Evolutionary conservation across 64 coral and sea anemone species (phyloP).

Genomic region (Hydrozoanthus tunicans): DNA sequence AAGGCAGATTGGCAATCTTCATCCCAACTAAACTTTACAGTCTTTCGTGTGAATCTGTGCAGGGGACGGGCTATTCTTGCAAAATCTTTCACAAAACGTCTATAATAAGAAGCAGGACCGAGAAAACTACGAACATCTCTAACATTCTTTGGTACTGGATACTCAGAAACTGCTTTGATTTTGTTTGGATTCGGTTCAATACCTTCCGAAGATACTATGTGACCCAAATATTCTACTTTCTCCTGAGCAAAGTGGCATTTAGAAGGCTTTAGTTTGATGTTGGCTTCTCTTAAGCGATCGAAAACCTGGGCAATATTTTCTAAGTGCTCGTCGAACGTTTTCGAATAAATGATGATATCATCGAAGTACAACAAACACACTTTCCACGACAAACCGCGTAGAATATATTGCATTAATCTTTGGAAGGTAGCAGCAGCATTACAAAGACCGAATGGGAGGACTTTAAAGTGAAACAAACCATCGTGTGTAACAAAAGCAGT

Average conservation of each 20-base stretch:
- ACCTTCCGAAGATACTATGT: background rate
- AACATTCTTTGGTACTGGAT: background rate
- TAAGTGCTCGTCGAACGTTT: background rate
- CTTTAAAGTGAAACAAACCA: background rate
- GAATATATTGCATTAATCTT: background rate
- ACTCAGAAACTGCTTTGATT: background rate
- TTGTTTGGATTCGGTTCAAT: background rate
- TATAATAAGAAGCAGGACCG: background rate
- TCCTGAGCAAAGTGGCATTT: background rate
- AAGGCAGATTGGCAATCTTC: background rate
- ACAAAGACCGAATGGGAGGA: background rate
- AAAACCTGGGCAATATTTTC: background rate
- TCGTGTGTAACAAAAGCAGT: background rate
- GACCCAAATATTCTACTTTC: background rate
- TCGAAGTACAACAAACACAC: background rate
- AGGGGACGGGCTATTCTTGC: background rate
- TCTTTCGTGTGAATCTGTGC: background rate
- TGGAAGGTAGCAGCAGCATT: conserved; percentile 4
- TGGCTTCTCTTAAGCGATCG: background rate
- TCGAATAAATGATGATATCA: background rate
- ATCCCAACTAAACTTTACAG: background rate
- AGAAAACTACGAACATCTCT: background rate
- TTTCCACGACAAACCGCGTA: background rate
- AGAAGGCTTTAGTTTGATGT: background rate
- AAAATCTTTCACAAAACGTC: background rate